Evolutionary conservation across 2,113 vertebrate species (phyloP), one percentile per base, ranked within the genome.

Genomic region (Nannobrachium achirus): DNA sequence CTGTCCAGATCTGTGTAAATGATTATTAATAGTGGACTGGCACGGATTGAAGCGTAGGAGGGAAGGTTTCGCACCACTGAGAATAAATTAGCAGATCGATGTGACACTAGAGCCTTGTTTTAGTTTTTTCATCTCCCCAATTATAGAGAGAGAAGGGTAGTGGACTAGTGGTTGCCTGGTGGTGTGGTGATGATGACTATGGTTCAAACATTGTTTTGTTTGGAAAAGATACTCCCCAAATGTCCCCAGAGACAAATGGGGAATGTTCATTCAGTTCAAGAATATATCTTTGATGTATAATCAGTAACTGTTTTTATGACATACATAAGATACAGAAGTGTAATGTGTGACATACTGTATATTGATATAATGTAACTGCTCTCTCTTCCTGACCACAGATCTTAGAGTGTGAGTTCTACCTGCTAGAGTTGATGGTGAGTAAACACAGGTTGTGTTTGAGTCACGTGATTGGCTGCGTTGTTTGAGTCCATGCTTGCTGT

Each of bases 321-420:
- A 51, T 14, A 14, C n/a, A n/a, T 7, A 8, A 51, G 6, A 51
- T 19, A 16, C 7, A 16, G 18, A 7, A 18, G 16, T 18, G 49
- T 51, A 11, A 48, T 6, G 6, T 48, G 6, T 48, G 48, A 18
- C 15, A 51, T 7, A 25, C 14, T 33, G 25, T 7, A 38, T 38
- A 10, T n/a, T 33, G 10, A 6, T 14, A 38, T 7, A 33, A 38
- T 7, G 13, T 8, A n/a, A 8, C 15, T 44, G 25, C 16, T 42
- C 10, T 42, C 39, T 41, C 7, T 61, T 61, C 61, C 58, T 10
- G 15, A 44, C 16, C 11, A 60, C 91, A 99, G 97, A 96, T 99
- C 92, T 85, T 99, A 92, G 97, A 99, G 94, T 99, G 97, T 93
- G 97, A 99, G 93, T 99, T 99, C 92, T 99, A 99, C 91, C 94